phyloP scores from a whole-genome alignment of 2,797 vertebrate species.

The Cyclura pinguis region DNA sequence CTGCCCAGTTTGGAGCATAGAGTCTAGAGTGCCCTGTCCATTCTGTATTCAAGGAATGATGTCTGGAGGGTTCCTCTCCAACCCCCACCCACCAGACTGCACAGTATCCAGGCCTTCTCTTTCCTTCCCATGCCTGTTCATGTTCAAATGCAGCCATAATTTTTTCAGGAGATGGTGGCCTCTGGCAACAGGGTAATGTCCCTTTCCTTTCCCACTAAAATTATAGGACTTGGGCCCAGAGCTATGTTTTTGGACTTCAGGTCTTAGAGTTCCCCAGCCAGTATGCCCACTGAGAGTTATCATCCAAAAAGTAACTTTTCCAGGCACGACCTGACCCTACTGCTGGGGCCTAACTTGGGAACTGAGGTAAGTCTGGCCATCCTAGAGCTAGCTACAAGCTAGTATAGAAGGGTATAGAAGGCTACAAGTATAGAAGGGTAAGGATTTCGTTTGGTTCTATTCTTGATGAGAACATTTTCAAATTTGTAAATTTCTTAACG shows the following conservation, averaged over 20 bases:
- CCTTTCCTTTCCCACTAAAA: not conserved
- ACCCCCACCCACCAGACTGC: slow-evolving; percentile 2
- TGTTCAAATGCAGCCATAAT: not conserved
- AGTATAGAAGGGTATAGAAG: not conserved
- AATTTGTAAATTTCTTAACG: not conserved
- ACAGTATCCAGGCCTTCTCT: slow-evolving; percentile 25
- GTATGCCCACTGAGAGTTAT: not conserved
- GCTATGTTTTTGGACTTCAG: not conserved
- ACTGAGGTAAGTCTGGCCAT: not conserved
- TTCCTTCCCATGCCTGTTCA: not conserved
- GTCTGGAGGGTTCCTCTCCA: slow-evolving; percentile 13
- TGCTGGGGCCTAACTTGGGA: not conserved
- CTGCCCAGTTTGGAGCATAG: slow-evolving; percentile 55
- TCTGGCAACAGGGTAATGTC: not conserved
- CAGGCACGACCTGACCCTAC: not conserved
- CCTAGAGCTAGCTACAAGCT: not conserved
- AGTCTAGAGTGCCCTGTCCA: slow-evolving; percentile 14
- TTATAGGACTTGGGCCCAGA: not conserved
- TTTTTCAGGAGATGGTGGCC: not conserved
- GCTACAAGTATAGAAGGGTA: not conserved
- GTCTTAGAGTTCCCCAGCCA: not conserved
- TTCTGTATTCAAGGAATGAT: slow-evolving; percentile 9
- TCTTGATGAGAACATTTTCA: not conserved
- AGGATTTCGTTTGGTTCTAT: not conserved
- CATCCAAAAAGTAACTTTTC: no score